Base-by-base conservation (phyloP, 2,888 invertebrate genomes). In the Aelia acuminata region DNA sequence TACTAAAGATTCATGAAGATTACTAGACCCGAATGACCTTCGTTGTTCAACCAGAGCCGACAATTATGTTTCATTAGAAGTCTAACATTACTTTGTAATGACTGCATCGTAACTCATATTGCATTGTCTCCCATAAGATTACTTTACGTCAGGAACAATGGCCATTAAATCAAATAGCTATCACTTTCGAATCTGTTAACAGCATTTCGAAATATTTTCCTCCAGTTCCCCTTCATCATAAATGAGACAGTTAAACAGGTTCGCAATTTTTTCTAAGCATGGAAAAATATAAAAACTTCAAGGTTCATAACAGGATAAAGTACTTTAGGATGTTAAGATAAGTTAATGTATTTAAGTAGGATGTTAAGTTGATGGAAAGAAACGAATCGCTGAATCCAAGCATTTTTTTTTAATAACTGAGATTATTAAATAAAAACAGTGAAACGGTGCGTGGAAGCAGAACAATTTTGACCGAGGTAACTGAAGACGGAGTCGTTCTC, bases 111-210 rank as follows among this genome's bases (percentile, higher is more conserved):
- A 75, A 75, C 7, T 75, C 75, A 75, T 18, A 22, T 18, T 22
- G 39, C 35, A 39, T 35, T 75, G 75, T 75, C 75, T 75, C 8
- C 5, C 1, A 1, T 20, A 5, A 35, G 13, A 75, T 75, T 75
- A 75, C 39, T 7, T 75, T 22, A 39, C 7, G 15, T 20, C 39
- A 22, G 8, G 7, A 7, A 39, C 39, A 75, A 75, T 75, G 75
- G 75, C n/a, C 39, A 39, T 39, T 75, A 75, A 75, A 75, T 75
- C 75, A 75, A 75, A 35, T 70, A 39, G 2, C 75, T 39, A 75
- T 39, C 75, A 75, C 22, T 39, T 39, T 39, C 39, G 39, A 39
- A 75, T 39, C 75, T 39, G 39, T 39, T 22, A 39, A 39, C 39
- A 75, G 39, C 75, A 20, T 39, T 75, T 18, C 26, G 39, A 75